Conservation (phyloP, 64 coral and sea anemone species). For the Anthopleura sola region DNA sequence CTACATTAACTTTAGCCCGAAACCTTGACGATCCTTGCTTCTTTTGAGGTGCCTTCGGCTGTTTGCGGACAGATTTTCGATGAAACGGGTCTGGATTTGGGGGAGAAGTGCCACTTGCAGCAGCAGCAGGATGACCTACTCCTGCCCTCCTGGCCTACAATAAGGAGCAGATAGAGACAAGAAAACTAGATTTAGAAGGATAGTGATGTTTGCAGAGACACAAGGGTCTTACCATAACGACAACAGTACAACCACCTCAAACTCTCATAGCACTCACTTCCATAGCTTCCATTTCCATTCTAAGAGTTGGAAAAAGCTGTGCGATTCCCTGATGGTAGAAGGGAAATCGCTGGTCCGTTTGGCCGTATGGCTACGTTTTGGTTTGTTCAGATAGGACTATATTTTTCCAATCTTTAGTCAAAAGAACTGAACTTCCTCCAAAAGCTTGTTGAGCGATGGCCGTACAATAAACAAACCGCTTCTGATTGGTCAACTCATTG, state of each 20-base stretch:
- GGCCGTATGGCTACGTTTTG: constrained; percentile 85
- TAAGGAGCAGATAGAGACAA: constrained; percentile 47
- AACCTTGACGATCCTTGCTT: constrained; percentile 99
- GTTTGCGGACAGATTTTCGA: constrained; percentile 99
- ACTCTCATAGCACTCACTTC: constrained; percentile 86
- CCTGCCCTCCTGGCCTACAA: constrained; percentile 75
- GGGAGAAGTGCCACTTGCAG: constrained; percentile 46
- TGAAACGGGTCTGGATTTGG: constrained; percentile 97
- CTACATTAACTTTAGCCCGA: constrained; percentile 84
- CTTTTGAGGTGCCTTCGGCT: constrained; percentile 89
- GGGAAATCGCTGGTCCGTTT: constrained; percentile 89
- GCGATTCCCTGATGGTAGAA: constrained; percentile 98
- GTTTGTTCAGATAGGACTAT: constrained; percentile 47
- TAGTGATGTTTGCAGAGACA: constrained; percentile 95
- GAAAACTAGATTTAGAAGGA: constrained; percentile 46
- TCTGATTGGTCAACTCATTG: constrained; percentile 93
- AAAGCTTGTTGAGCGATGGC: constrained; percentile 76
- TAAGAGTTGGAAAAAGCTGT: constrained; percentile 50
- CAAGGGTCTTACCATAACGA: constrained; percentile 92
- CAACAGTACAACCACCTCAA: constrained; percentile 74
- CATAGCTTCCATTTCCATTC: constrained; percentile 83
- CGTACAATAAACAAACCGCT: constrained; percentile 97
- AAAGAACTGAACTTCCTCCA: constrained; percentile 80
- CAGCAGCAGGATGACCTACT: constrained; percentile 70
- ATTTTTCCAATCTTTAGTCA: constrained; percentile 60